Conservation (phyloP, 2,888 invertebrate species). For the Aspidapion aeneum region DNA sequence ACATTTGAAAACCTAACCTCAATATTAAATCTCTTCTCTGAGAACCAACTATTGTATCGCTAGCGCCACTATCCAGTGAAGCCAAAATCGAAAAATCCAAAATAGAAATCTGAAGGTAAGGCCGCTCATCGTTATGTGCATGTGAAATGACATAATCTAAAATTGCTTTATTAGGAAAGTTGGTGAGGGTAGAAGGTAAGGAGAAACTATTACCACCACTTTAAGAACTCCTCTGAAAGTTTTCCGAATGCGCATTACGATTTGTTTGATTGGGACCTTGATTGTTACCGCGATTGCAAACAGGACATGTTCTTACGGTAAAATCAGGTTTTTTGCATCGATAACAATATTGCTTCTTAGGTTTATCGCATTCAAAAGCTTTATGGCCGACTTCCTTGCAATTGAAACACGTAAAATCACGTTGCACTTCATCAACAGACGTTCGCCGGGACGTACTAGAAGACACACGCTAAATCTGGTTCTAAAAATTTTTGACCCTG, state of each 20-base stretch:
- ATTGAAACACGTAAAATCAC: no score
- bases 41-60: constrained; percentile 9
- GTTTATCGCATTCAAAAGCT: background rate
- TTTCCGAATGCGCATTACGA: background rate
- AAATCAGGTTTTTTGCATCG: constrained; percentile 2
- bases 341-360: constrained; percentile 1
- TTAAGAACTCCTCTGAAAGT: background rate
- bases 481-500: background rate
- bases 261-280: no score
- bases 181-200: no score
- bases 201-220: no score
- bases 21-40: background rate
- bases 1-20: constrained; percentile 7
- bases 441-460: no score
- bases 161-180: background rate
- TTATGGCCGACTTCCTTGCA: background rate
- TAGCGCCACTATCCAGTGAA: constrained; percentile 3
- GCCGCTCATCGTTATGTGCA: background rate
- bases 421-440: background rate
- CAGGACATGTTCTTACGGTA: background rate
- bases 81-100: background rate
- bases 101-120: background rate
- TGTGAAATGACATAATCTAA: background rate
- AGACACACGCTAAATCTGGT: background rate
- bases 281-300: background rate